Evolutionary conservation across 2,888 invertebrate species (phyloP).

Genomic region (Tiliacea aurago): DNA sequence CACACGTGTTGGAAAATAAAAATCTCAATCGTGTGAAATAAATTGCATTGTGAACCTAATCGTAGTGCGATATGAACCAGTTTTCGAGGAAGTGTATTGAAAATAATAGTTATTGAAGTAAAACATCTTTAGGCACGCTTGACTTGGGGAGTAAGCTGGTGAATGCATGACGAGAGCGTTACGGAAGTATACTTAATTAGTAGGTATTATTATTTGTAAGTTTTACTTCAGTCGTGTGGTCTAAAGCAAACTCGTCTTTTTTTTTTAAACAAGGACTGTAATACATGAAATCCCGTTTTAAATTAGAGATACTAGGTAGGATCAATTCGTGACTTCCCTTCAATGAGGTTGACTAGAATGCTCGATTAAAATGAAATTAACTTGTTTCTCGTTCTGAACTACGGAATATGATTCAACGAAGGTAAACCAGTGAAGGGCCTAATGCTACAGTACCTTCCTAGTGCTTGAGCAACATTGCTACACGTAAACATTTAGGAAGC

Average conservation of each 20-base stretch:
- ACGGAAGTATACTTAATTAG: too few relatives aligned
- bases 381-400: conserved; percentile 27
- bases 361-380: conserved; percentile 21
- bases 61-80: too few relatives aligned
- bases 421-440: conserved; percentile 48
- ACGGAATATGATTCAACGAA: conserved; percentile 31
- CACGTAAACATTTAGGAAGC: background rate
- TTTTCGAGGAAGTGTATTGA: too few relatives aligned
- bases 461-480: conserved; percentile 3
- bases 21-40: too few relatives aligned
- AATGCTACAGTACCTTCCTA: conserved; percentile 13
- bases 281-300: background rate
- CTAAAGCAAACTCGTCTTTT: too few relatives aligned
- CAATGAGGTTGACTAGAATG: background rate
- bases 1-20: too few relatives aligned
- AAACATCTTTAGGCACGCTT: too few relatives aligned
- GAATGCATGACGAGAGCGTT: too few relatives aligned
- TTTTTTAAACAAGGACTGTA: background rate
- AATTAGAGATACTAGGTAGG: background rate
- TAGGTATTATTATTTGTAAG: too few relatives aligned
- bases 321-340: background rate
- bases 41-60: too few relatives aligned
- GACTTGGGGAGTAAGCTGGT: too few relatives aligned
- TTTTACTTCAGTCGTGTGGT: too few relatives aligned
- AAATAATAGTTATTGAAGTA: background rate